Evolutionary conservation across 2,797 vertebrate genomes (phyloP).

Genomic region (Borostomias antarcticus): DNA sequence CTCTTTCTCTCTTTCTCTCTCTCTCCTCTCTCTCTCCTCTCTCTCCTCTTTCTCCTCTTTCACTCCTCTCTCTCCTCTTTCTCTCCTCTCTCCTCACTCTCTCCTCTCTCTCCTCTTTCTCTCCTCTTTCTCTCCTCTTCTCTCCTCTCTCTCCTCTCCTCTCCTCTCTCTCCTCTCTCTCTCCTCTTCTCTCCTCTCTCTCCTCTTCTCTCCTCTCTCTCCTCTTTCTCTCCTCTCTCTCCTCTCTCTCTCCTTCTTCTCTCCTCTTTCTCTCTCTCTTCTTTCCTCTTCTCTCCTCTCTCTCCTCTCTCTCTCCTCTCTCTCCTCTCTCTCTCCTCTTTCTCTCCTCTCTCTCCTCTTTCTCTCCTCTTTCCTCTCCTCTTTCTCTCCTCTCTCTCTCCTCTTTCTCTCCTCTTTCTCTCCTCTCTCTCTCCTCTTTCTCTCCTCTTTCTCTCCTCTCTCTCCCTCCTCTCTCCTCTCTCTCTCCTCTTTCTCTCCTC

Average conservation of each 20-base stretch:
- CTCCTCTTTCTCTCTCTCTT: too few relatives aligned
- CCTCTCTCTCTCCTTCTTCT: neutral
- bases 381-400: neutral
- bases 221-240: neutral
- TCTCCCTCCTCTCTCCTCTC: neutral
- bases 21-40: neutral
- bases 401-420: neutral
- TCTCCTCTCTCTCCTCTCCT: neutral
- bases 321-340: slow-evolving; percentile 4
- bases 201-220: neutral
- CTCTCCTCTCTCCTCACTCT: neutral
- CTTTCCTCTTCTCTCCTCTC: neutral
- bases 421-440: neutral
- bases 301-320: slow-evolving; percentile 6
- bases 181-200: neutral
- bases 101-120: neutral
- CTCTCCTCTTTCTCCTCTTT: too few relatives aligned
- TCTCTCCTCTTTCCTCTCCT: neutral
- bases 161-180: neutral
- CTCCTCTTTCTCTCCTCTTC: slow-evolving; percentile 3
- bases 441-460: too few relatives aligned
- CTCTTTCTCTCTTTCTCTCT: neutral
- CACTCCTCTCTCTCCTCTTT: slow-evolving; percentile 14
- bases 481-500: neutral
- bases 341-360: neutral